Base-by-base conservation (phyloP, 2,113 vertebrate species). In the Platichthys stellatus region DNA sequence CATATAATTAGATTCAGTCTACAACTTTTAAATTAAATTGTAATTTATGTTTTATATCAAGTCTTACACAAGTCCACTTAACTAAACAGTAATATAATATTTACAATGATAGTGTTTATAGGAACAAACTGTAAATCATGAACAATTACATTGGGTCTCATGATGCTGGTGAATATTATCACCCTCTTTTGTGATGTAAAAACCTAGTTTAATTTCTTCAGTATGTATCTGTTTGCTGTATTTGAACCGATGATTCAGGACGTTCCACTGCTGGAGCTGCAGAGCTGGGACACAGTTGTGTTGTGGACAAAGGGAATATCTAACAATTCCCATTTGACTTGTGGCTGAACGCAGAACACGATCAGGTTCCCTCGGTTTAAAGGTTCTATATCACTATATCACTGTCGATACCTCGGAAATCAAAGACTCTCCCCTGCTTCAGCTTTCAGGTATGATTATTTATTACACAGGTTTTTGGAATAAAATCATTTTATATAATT, bases 321-420 rank as follows among this genome's bases (percentile, higher is more conserved):
- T 58, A 9, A 62, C 38, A 51, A 38, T 49, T 66, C 23, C 21
- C 51, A 77, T 56, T 23, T 53, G 74, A 58, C 62, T 68, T 53
- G 54, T 60, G 28, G 54, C 24, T 63, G 14, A 68, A 59, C 57
- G 51, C 58, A 35, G 45, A 64, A 14, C 5, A 58, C 53, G 59
- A 72, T 67, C 56, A 38, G n/a, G 40, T 28, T 68, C 45, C 21
- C 35, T 26, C 73, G 60, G 49, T 57, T 49, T 28, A 31, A 53
- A 68, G 23, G 4, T 54, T 28, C 24, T 24, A 12, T 3, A 57
- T 4, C 18, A 51, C 10, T 23, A 23, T 23, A 23, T 23, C 23
- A 23, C 23, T 15, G 12, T 21, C 24, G 10, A 62, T 58, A 61
- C 51, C 12, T 47, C 0, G 5, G 17, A 47, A 18, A 60, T 76